Evolutionary conservation across 2,113 vertebrate genomes (phyloP).

Genomic region (Tragulus kanchil): DNA sequence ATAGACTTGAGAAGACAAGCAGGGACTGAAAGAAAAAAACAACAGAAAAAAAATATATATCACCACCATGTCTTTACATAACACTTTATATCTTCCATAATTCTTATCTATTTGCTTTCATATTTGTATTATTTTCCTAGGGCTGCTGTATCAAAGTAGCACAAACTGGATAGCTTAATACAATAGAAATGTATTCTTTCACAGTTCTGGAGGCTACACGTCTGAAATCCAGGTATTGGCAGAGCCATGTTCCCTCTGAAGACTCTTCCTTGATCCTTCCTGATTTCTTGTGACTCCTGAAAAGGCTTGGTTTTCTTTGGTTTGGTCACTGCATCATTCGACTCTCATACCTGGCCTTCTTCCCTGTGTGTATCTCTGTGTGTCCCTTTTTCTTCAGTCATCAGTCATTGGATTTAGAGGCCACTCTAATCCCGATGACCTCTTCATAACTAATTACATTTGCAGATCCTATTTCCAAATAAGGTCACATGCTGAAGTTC

Average conservation of each 20-base stretch:
- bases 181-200: background rate
- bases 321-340: background rate
- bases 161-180: background rate
- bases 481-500: background rate
- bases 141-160: background rate
- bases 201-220: background rate
- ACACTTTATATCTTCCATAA: background rate
- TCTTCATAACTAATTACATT: background rate
- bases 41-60: background rate
- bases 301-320: background rate
- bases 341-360: background rate
- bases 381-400: background rate
- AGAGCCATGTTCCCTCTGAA: background rate
- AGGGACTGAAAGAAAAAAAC: slow-evolving; percentile 7
- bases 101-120: slow-evolving; percentile 1
- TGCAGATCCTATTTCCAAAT: background rate
- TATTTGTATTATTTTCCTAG: background rate
- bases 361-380: background rate
- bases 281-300: background rate
- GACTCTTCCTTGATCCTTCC: background rate
- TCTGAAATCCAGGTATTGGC: background rate
- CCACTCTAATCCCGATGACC: background rate
- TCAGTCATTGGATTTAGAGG: background rate
- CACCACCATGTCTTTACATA: background rate
- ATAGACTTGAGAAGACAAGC: background rate